A percentile compares a stretch with the other conserved stretches of the same genome.
These are phyloP conservation scores for Pseudorectes ferrugineus DNA, from an alignment of 2,113 vertebrate genomes.

Conservation along the genomic window DNA sequence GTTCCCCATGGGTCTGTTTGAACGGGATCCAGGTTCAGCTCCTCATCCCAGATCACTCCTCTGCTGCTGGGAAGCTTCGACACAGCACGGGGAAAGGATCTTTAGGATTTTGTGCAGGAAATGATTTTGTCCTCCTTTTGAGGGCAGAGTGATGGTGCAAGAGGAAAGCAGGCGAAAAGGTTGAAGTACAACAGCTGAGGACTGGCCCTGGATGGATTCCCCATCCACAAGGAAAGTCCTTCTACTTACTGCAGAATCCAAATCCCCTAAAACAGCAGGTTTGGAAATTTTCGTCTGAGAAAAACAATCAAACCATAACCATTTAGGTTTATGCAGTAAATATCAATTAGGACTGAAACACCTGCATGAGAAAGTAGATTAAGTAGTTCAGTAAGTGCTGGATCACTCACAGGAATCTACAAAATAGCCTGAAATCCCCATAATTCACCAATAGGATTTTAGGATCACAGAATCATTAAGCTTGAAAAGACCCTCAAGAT, in stretches of 20 bases:
- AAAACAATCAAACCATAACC: neutral
- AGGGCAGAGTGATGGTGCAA: neutral
- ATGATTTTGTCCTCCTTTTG: neutral
- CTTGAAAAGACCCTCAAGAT: neutral
- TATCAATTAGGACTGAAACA: neutral
- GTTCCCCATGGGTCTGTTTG: neutral
- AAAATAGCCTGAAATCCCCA: neutral
- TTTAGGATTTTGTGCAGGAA: neutral
- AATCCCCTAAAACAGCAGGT: neutral
- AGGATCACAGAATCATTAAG: neutral
- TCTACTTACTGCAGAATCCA: neutral
- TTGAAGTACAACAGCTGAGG: neutral
- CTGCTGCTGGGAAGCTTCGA: neutral
- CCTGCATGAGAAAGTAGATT: neutral
- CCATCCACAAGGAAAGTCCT: rapidly evolving
- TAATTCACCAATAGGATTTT: neutral
- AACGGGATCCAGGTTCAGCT: neutral
- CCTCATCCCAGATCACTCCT: neutral
- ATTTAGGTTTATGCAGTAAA: neutral
- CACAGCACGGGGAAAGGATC: rapidly evolving
- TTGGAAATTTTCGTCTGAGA: neutral
- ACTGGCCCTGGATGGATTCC: neutral
- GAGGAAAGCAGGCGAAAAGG: neutral
- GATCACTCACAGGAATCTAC: neutral
- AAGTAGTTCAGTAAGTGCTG: neutral